Percentiles rank a stretch among this genome's conserved stretches.
These are phyloP conservation scores for Drosophila ambigua DNA, from an alignment of 1,140 invertebrate species.

Conservation along the genomic window DNA sequence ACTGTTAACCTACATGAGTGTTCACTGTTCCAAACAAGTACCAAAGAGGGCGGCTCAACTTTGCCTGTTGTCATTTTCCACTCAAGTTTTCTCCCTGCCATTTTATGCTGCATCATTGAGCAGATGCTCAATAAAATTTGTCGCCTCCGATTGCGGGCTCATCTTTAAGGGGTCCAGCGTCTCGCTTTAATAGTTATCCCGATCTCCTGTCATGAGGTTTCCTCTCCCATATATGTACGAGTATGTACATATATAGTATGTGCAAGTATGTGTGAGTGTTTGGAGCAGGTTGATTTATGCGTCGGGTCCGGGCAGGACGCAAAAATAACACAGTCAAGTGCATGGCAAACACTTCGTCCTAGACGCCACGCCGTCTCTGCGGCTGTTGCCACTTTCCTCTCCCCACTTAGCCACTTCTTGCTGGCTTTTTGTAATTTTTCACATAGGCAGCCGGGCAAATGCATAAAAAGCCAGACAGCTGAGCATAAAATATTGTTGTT, in stretches of 20 bases:
- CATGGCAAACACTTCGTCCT: slow-evolving; percentile 75
- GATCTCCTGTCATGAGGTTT: slow-evolving; percentile 41
- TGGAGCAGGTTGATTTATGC: slow-evolving; percentile 72
- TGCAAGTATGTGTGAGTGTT: slow-evolving; percentile 32
- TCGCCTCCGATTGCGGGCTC: slow-evolving; percentile 45
- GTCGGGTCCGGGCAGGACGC: slow-evolving; percentile 47
- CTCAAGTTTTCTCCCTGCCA: background rate
- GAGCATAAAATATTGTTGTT: slow-evolving; percentile 82
- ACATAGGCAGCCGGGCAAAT: slow-evolving; percentile 74
- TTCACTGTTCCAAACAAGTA: background rate
- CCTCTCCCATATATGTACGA: background rate
- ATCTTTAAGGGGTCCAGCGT: slow-evolving; percentile 48
- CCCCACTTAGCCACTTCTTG: slow-evolving; percentile 51
- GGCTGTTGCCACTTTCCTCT: slow-evolving; percentile 32
- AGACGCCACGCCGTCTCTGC: slow-evolving; percentile 52
- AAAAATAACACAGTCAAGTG: slow-evolving; percentile 80
- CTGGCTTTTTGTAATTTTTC: slow-evolving; percentile 76
- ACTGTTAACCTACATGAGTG: too few relatives aligned
- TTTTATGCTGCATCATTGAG: slow-evolving; percentile 39
- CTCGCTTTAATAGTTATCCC: slow-evolving; percentile 55
- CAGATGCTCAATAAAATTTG: slow-evolving; percentile 55
- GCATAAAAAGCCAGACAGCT: slow-evolving; percentile 81
- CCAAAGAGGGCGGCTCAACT: background rate
- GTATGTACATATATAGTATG: background rate
- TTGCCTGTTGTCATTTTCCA: background rate